A percentile compares a stretch with the other conserved stretches of the same genome.
Conservation (phyloP, 2,797 vertebrate species). For the Betta splendens region DNA sequence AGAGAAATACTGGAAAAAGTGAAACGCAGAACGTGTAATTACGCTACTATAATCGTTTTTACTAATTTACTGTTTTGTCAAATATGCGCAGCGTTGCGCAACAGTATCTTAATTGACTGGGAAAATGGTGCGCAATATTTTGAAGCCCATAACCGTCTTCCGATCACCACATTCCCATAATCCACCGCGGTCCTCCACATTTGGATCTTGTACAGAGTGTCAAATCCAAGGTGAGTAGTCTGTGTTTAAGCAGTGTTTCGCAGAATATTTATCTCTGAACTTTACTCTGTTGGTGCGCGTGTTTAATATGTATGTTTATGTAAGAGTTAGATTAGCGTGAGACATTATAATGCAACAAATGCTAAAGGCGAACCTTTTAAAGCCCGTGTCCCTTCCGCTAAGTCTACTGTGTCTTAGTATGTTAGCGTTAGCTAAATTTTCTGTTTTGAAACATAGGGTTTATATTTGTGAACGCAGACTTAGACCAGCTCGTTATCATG, state of each 20-base stretch:
- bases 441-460: not conserved
- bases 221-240: constrained; percentile 77
- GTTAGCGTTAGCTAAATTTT: constrained; percentile 6
- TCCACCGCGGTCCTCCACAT: constrained; percentile 51
- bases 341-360: not conserved
- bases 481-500: too few species aligned
- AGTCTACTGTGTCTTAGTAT: constrained; percentile 21
- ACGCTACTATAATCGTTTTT: too few species aligned
- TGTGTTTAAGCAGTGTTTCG: not conserved
- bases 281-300: accelerated
- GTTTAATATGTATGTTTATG: accelerated
- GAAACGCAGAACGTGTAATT: too few species aligned
- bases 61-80: not conserved
- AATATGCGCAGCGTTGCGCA: constrained; percentile 20
- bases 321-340: not conserved
- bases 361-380: not conserved
- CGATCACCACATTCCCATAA: constrained; percentile 58
- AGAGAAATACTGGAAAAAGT: too few species aligned
- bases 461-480: not conserved
- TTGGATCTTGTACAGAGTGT: constrained; percentile 55
- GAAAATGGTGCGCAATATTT: too few species aligned
- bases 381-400: not conserved
- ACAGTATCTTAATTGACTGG: too few species aligned
- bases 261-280: accelerated
- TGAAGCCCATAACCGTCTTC: constrained; percentile 4